Evolutionary conservation across 1,140 invertebrate species (phyloP), one percentile per base, ranked within the genome.

Genomic region (Bombus ignitus): DNA sequence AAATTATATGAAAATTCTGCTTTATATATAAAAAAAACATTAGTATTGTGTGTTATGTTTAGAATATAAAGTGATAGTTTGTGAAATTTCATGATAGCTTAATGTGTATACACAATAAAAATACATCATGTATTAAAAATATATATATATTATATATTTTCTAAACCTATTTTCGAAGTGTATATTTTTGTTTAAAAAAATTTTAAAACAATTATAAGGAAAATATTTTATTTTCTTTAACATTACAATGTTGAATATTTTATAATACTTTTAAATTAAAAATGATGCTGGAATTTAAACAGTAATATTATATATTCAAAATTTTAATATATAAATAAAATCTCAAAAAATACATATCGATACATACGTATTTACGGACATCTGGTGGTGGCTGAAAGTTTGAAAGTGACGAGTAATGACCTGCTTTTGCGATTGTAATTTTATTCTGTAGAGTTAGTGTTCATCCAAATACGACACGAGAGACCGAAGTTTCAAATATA

Each of bases 41-140:
- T 86, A 88, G 74, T 82, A 88, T 89, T 85, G 74, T 35, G 72
- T 84, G 81, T 88, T 86, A 82, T 32, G 37, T 86, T 81, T 59
- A 86, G 66, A 42, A 39, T 81, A 65, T 39, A 62, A 71, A 66
- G 53, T 53, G 77, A 70, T 88, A 87, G 87, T 78, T 88, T 88
- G 79, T 88, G 73, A 79, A 65, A 75, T 39, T 71, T 53, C 47
- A 81, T 76, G 47, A 78, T 88, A 88, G 82, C 59, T 88, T 85
- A 62, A 66, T 82, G 82, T 89, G 88, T 89, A 82, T 79, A 88
- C 59, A 88, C 73, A 88, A 89, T 89, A 89, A 89, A 89, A 42
- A 57, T 42, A 62, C 62, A 87, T 80, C 18, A 78, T 62, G 28
- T 75, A 87, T 53, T 37, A 15, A 78, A 57, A 18, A 18, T 3